These are phyloP conservation scores for Tachypleus tridentatus DNA, from an alignment of 1,140 invertebrate species.

Conservation along the genomic window DNA sequence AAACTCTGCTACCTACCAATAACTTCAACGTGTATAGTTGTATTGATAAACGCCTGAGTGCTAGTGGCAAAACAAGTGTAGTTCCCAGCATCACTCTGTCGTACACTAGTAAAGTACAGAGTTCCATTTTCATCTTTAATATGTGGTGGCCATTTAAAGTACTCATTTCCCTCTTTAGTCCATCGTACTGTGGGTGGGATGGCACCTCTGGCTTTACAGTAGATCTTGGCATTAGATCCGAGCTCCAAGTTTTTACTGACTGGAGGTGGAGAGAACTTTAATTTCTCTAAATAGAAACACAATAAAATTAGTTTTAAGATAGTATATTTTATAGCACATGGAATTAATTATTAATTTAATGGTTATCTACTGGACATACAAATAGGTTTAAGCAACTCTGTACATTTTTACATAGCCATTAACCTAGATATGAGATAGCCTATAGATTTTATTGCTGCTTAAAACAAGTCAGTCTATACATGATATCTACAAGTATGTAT, in stretches of 20 bases:
- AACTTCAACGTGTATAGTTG: conserved; percentile 71
- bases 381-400: neutral
- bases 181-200: conserved; percentile 61
- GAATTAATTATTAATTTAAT: neutral
- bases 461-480: too few relatives aligned
- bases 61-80: conserved; percentile 54
- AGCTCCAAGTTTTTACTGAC: conserved; percentile 71
- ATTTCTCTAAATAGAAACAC: conserved; percentile 42
- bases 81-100: conserved; percentile 54
- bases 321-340: neutral
- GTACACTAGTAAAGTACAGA: conserved; percentile 63
- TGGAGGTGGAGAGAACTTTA: conserved; percentile 67
- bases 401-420: neutral
- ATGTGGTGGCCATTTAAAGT: conserved; percentile 50
- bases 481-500: too few relatives aligned
- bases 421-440: too few relatives aligned
- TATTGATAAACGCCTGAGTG: conserved; percentile 63
- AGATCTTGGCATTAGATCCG: conserved; percentile 60
- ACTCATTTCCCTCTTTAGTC: conserved; percentile 50
- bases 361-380: neutral
- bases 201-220: conserved; percentile 74
- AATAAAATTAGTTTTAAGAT: conserved; percentile 6
- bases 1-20: conserved; percentile 33
- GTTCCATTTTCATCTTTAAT: conserved; percentile 70
- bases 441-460: too few relatives aligned